phyloP scores from a whole-genome alignment of 2,797 vertebrate genomes.

The Carapus acus region DNA sequence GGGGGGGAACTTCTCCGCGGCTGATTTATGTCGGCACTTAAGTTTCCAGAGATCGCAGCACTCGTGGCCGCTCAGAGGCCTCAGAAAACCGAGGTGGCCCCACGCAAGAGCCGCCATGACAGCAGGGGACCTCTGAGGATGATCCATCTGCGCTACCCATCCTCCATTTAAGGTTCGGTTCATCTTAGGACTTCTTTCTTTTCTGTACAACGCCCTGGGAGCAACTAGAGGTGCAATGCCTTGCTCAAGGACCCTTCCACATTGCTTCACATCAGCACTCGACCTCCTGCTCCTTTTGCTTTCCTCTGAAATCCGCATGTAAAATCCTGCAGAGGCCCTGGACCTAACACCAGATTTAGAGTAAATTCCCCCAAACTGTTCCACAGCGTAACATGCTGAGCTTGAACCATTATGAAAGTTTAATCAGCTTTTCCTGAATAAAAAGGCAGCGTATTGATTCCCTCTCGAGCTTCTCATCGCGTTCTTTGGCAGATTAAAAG shows the following conservation, averaged over 20 bases:
- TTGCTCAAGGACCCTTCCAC: too few relatives aligned
- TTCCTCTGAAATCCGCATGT: too few relatives aligned
- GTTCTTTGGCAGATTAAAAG: conserved; percentile 15
- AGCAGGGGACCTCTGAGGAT: conserved; percentile 40
- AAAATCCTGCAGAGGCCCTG: too few relatives aligned
- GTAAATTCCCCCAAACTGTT: background rate
- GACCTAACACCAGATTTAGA: conserved; percentile 1
- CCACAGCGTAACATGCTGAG: background rate
- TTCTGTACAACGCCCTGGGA: too few relatives aligned
- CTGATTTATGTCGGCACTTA: conserved; percentile 48
- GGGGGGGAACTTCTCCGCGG: conserved; percentile 26
- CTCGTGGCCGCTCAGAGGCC: conserved; percentile 27
- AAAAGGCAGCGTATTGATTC: conserved; percentile 19
- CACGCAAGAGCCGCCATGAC: conserved; percentile 53
- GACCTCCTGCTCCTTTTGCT: too few relatives aligned
- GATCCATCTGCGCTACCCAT: too few relatives aligned
- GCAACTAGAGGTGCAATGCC: too few relatives aligned
- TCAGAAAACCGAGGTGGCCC: conserved; percentile 27
- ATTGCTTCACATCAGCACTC: background rate
- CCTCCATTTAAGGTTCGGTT: too few relatives aligned
- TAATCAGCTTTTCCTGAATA: conserved; percentile 12
- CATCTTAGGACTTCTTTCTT: too few relatives aligned
- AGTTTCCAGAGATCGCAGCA: conserved; percentile 23
- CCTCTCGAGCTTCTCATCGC: conserved; percentile 17
- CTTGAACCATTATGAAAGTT: conserved; percentile 1